A percentile compares a stretch with the other conserved stretches of the same genome.
Evolutionary conservation across 2,797 vertebrate species (phyloP).

Genomic region (Girardinus metallicus): DNA sequence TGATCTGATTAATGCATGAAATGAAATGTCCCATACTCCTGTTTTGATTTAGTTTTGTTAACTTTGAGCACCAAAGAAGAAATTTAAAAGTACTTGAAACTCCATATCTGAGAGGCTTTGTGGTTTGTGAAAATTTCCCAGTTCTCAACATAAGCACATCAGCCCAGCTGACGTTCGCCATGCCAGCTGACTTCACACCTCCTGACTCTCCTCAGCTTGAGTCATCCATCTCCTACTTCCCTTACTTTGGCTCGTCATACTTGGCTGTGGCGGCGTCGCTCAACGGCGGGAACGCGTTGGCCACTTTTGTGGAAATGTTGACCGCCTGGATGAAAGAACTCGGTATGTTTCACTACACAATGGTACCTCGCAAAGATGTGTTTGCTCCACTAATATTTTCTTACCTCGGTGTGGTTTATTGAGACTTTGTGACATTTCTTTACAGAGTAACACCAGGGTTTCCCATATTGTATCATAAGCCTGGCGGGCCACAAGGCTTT

Average conservation of each 20-base stretch:
- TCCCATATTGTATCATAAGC: too few species aligned
- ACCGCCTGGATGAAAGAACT: conserved; percentile 88
- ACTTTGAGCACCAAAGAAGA: conserved; percentile 3
- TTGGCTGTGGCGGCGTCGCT: conserved; percentile 93
- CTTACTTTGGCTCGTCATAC: conserved; percentile 88
- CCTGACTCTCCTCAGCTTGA: conserved; percentile 76
- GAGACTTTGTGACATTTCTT: background rate
- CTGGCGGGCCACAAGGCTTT: too few species aligned
- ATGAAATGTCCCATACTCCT: background rate
- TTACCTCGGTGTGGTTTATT: background rate
- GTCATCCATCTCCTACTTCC: conserved; percentile 87
- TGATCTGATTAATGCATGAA: background rate
- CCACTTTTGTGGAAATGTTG: conserved; percentile 89
- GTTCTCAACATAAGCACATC: conserved; percentile 97
- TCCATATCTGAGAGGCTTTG: background rate
- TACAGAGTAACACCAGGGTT: background rate
- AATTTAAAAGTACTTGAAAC: background rate
- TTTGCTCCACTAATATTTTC: background rate
- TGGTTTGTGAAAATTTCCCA: conserved; percentile 52
- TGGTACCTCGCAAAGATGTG: background rate
- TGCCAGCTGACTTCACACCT: conserved; percentile 89
- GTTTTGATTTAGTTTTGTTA: background rate
- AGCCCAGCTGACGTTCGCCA: conserved; percentile 88
- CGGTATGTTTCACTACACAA: conserved; percentile 70
- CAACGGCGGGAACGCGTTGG: conserved; percentile 94